Evolutionary conservation across 2,797 vertebrate genomes (phyloP).

Genomic region (Gobio occitaniae): DNA sequence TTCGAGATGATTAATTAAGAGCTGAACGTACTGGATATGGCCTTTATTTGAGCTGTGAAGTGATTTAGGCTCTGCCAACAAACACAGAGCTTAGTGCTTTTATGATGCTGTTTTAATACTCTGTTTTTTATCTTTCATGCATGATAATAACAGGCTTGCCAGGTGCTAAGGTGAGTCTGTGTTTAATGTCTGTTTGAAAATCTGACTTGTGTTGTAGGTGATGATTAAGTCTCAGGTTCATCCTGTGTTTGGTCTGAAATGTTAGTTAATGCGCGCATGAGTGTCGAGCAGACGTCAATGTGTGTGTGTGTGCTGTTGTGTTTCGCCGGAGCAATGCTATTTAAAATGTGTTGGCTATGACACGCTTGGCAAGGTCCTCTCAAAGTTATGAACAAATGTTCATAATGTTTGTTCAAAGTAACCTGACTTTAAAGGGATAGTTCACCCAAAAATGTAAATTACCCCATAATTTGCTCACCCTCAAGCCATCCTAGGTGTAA

Average conservation of each 20-base stretch:
- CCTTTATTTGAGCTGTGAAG: neutral
- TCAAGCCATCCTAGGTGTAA: too few relatives aligned
- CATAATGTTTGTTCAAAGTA: neutral
- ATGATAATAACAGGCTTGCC: slow-evolving; percentile 46
- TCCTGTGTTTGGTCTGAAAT: slow-evolving; percentile 10
- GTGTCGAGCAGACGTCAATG: neutral
- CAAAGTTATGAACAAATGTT: neutral
- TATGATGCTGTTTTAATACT: slow-evolving; percentile 18
- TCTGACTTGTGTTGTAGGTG: slow-evolving; percentile 7
- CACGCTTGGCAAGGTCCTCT: too few relatives aligned
- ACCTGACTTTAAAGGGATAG: neutral
- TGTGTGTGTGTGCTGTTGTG: neutral
- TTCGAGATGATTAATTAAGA: neutral
- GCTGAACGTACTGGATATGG: neutral
- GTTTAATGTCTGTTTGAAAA: slow-evolving; percentile 17
- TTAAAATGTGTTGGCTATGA: neutral
- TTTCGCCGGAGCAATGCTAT: neutral
- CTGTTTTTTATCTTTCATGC: slow-evolving; percentile 28
- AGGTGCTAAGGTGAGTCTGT: slow-evolving; percentile 51
- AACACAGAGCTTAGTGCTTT: neutral
- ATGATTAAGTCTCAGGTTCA: slow-evolving; percentile 30
- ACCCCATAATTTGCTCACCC: too few relatives aligned
- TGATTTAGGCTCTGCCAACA: neutral
- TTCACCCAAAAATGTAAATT: too few relatives aligned
- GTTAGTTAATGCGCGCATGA: neutral